These are phyloP conservation scores for Cheirogaleus medius DNA, from an alignment of 2,113 vertebrate genomes.

Conservation along the genomic window DNA sequence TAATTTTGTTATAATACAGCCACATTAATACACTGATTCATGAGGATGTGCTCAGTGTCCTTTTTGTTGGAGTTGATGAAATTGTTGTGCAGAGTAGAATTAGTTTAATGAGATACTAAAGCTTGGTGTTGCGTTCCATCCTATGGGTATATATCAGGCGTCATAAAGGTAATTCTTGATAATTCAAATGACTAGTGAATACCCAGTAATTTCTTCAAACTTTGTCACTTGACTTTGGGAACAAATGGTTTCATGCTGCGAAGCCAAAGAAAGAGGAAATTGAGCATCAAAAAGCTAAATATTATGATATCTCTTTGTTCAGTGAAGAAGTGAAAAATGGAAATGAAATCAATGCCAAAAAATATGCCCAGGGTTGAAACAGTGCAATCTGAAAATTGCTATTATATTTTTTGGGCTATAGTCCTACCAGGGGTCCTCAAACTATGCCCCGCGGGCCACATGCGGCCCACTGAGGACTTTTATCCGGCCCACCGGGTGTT, in stretches of 20 bases:
- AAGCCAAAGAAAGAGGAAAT: neutral
- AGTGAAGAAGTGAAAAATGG: neutral
- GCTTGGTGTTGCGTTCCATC: neutral
- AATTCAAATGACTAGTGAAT: neutral
- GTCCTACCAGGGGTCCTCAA: too few relatives aligned
- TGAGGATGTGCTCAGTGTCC: neutral
- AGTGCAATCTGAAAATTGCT: neutral
- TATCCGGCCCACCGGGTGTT: too few relatives aligned
- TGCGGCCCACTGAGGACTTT: too few relatives aligned
- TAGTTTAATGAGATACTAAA: neutral
- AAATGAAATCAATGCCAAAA: neutral
- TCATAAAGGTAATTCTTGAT: neutral
- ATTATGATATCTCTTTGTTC: neutral
- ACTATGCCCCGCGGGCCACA: too few relatives aligned
- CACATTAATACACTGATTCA: neutral
- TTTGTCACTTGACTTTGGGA: neutral
- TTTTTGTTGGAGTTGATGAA: neutral
- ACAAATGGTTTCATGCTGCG: neutral
- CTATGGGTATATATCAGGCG: fast-evolving
- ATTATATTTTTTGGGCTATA: neutral
- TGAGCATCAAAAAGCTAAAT: neutral
- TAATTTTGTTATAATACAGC: neutral
- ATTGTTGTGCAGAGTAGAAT: neutral
- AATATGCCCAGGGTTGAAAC: neutral
- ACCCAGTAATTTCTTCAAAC: neutral